phyloP scores from a whole-genome alignment of 64 coral and sea anemone genomes.

The Montipora efflorescens region DNA sequence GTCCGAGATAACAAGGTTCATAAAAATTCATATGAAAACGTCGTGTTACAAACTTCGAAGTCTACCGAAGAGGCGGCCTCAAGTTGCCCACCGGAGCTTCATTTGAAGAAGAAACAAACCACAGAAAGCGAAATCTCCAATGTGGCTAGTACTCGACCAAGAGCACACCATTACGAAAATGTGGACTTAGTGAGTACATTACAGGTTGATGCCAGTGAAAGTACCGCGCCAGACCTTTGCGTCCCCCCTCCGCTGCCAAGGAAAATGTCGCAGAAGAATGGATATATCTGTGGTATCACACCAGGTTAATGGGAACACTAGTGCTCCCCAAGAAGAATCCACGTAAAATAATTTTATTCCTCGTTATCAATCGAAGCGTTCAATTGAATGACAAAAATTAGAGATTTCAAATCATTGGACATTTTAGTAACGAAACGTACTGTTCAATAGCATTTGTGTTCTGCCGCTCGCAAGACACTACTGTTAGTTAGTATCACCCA shows the following conservation, averaged over 20 bases:
- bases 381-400: not conserved
- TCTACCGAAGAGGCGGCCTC: not conserved
- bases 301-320: not conserved
- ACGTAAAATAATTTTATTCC: too few species aligned
- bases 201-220: too few species aligned
- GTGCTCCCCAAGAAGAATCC: too few species aligned
- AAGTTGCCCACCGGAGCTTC: slow-evolving; percentile 2
- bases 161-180: slow-evolving; percentile 35
- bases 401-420: not conserved
- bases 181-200: not conserved
- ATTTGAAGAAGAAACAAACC: not conserved
- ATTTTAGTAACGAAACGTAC: not conserved
- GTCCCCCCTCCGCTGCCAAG: not conserved
- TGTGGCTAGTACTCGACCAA: not conserved
- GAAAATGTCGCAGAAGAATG: slow-evolving; percentile 31
- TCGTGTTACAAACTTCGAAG: not conserved
- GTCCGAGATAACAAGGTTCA: not conserved
- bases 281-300: not conserved
- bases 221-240: not conserved
- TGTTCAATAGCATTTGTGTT: too few species aligned
- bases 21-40: slow-evolving; percentile 23
- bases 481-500: too few species aligned
- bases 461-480: too few species aligned
- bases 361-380: too few species aligned
- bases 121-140: not conserved